These are phyloP conservation scores for Catalaphyllia jardinei DNA, from an alignment of 64 coral and sea anemone species.

Conservation along the genomic window DNA sequence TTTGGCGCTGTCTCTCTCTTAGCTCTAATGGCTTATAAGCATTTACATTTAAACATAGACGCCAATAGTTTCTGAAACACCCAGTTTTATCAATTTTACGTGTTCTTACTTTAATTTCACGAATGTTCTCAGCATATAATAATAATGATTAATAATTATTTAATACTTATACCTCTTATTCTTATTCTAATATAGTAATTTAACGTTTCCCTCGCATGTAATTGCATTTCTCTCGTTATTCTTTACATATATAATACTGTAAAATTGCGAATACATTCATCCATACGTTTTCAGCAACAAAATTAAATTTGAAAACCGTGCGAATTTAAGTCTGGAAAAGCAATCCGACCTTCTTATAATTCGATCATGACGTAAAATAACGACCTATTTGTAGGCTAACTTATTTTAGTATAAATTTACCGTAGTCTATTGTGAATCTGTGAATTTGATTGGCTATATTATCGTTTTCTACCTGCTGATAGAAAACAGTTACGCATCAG, in stretches of 20 bases:
- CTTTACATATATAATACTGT: background rate
- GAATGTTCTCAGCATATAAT: background rate
- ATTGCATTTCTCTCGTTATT: background rate
- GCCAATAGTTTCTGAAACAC: too few relatives aligned
- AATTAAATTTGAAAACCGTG: background rate
- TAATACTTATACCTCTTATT: background rate
- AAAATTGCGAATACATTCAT: background rate
- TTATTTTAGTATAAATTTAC: too few relatives aligned
- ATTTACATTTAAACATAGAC: too few relatives aligned
- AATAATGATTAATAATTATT: background rate
- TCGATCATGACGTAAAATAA: background rate
- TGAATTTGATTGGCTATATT: too few relatives aligned
- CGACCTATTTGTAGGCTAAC: background rate
- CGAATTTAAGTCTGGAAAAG: background rate
- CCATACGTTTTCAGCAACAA: background rate
- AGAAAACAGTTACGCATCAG: too few relatives aligned
- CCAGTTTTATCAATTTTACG: too few relatives aligned
- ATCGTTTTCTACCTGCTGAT: too few relatives aligned
- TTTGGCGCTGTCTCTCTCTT: too few relatives aligned
- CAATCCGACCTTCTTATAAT: background rate
- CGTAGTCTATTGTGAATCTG: too few relatives aligned
- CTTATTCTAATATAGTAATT: background rate
- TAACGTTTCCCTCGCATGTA: background rate
- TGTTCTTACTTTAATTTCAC: background rate
- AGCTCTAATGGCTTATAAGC: too few relatives aligned